Conservation (phyloP, 2,888 invertebrate genomes). For the Polia nebulosa region DNA sequence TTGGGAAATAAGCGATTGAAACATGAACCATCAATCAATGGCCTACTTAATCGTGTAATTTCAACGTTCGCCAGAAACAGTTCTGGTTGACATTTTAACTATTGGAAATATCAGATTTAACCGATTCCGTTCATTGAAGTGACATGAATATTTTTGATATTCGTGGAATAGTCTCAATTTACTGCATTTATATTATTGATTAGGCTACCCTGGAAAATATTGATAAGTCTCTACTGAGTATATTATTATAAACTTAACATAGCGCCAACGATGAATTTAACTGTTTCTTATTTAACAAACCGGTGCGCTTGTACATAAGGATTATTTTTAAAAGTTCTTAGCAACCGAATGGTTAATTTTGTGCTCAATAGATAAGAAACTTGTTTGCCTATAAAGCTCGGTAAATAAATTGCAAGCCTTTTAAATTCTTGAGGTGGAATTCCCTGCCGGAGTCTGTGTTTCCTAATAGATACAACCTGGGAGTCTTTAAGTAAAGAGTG, state of each 20-base stretch:
- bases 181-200: background rate
- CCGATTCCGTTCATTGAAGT: background rate
- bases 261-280: too few species aligned
- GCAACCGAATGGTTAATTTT: background rate
- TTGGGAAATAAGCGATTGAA: conserved; percentile 3
- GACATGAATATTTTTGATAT: background rate
- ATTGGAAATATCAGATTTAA: background rate
- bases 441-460: too few species aligned
- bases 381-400: too few species aligned
- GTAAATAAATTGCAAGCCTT: too few species aligned
- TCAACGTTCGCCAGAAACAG: conserved; percentile 19
- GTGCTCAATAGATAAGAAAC: too few species aligned
- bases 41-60: background rate
- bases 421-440: too few species aligned
- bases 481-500: too few species aligned
- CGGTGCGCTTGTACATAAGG: too few species aligned
- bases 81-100: conserved; percentile 34
- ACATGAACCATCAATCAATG: conserved; percentile 20
- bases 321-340: too few species aligned
- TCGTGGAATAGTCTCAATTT: background rate
- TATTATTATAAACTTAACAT: background rate
- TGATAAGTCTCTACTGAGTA: background rate
- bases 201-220: background rate
- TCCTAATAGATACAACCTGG: too few species aligned
- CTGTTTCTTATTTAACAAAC: background rate